These are phyloP conservation scores for Halictus ligatus DNA, from an alignment of 2,888 invertebrate species.

Conservation along the genomic window DNA sequence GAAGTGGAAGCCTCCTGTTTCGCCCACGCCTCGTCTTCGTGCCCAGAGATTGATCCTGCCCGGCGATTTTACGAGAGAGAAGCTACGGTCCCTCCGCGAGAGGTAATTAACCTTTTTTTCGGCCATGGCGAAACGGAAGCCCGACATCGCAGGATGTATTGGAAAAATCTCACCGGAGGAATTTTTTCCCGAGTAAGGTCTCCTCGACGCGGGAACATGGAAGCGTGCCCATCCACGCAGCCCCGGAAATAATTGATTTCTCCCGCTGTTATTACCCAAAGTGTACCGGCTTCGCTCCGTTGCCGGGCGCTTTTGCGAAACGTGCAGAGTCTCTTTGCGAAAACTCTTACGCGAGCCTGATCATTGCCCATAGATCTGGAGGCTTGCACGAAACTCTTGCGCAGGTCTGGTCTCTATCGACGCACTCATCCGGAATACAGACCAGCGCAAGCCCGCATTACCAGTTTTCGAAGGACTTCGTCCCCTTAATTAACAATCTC, in stretches of 20 bases:
- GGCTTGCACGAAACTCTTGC: not conserved
- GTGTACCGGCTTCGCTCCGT: not conserved
- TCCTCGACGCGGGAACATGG: not conserved
- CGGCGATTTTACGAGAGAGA: conserved; percentile 57
- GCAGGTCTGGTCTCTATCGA: not conserved
- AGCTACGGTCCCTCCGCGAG: conserved; percentile 48
- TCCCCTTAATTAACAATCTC: not conserved
- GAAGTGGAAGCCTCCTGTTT: conserved; percentile 18
- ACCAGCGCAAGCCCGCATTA: not conserved
- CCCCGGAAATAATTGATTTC: conserved; percentile 39
- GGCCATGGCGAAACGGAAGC: not conserved
- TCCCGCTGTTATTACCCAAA: conserved; percentile 13
- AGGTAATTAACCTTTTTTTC: conserved; percentile 55
- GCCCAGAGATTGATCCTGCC: conserved; percentile 37
- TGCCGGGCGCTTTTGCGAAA: not conserved
- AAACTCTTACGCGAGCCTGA: not conserved
- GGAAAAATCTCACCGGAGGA: not conserved
- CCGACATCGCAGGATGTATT: not conserved
- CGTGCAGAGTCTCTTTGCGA: not conserved
- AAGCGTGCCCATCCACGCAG: not conserved
- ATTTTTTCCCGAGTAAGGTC: not conserved
- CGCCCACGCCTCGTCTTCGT: conserved; percentile 28
- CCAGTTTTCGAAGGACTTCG: not conserved
- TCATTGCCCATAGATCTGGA: not conserved
- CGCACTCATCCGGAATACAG: not conserved